Conservation (phyloP, 2,113 vertebrate genomes). For the Holacanthus passer region DNA sequence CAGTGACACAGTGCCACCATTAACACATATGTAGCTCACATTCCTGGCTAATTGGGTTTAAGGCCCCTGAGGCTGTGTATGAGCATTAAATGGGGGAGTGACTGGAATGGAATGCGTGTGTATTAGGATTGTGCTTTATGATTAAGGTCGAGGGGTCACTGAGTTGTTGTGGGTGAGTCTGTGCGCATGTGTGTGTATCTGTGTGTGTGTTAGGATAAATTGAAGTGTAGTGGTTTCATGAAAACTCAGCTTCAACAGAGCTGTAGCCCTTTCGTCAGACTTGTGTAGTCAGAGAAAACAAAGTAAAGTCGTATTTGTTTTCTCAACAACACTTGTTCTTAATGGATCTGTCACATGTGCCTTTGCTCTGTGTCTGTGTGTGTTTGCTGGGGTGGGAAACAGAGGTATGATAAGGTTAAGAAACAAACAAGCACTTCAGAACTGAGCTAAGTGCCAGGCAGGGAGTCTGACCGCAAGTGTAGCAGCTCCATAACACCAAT, state of each 20-base stretch:
- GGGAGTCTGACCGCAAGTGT: neutral
- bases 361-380: conserved; percentile 18
- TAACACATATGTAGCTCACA: conserved; percentile 61
- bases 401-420: conserved; percentile 29
- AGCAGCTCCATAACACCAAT: conserved; percentile 44
- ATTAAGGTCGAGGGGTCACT: conserved; percentile 59
- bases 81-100: conserved; percentile 42
- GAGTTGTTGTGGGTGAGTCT: conserved; percentile 20
- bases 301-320: neutral
- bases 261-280: neutral
- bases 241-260: conserved; percentile 10
- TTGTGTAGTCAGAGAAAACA: conserved; percentile 6
- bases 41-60: conserved; percentile 70
- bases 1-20: conserved; percentile 70
- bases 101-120: conserved; percentile 1
- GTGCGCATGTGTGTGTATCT: neutral
- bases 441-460: conserved; percentile 10
- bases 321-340: neutral
- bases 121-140: conserved; percentile 30
- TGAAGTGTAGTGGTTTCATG: conserved; percentile 7
- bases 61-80: conserved; percentile 46
- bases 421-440: conserved; percentile 55
- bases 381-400: conserved; percentile 21
- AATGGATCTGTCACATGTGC: conserved; percentile 9
- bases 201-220: conserved; percentile 6